These are phyloP conservation scores for Lamellibrachia luymesi DNA, from an alignment of 1,140 invertebrate genomes.

Conservation along the genomic window DNA sequence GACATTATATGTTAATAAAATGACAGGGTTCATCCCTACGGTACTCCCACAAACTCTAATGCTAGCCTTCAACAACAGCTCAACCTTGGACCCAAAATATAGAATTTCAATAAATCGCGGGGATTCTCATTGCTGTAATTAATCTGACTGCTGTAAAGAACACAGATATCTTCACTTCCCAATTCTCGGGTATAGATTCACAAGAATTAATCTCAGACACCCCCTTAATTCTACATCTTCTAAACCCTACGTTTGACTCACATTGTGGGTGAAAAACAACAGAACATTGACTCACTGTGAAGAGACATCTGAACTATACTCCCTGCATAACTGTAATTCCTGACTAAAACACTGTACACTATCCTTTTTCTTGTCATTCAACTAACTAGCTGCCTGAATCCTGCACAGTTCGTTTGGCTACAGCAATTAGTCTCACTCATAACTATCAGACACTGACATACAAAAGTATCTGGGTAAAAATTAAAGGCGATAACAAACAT, in stretches of 20 bases:
- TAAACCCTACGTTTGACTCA: not conserved
- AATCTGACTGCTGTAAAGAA: not conserved
- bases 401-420: not conserved
- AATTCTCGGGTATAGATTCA: not conserved
- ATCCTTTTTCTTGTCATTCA: not conserved
- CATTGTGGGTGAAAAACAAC: not conserved
- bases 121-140: not conserved
- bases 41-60: too few relatives aligned
- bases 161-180: not conserved
- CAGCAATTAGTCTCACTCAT: not conserved
- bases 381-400: not conserved
- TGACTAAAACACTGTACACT: not conserved
- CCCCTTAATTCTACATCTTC: not conserved
- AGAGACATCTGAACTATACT: not conserved
- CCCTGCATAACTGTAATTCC: not conserved
- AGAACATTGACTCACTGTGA: not conserved
- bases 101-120: not conserved
- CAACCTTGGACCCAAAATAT: not conserved
- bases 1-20: too few relatives aligned
- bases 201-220: not conserved
- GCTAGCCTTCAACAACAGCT: too few relatives aligned
- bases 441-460: not conserved
- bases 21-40: too few relatives aligned
- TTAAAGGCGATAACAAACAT: too few relatives aligned
- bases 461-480: too few relatives aligned